Percentiles rank a stretch among this genome's conserved stretches.
These are phyloP conservation scores for Limnephilus lunatus DNA, from an alignment of 2,888 invertebrate genomes.

Conservation along the genomic window DNA sequence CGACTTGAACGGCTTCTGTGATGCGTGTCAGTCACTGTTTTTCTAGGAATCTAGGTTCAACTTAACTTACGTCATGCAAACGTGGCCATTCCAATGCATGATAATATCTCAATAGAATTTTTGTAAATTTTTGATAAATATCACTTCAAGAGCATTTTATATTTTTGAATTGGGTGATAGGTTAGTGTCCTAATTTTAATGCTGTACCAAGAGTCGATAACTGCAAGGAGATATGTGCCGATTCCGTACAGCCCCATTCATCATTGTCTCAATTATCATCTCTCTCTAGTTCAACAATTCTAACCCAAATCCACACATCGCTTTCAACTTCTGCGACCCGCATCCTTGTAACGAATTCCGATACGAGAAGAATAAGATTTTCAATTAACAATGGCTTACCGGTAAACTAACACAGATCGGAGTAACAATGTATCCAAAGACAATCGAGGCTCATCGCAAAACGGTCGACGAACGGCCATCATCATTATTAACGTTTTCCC, in stretches of 20 bases:
- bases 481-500: background rate
- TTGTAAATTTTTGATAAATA: background rate
- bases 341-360: slow-evolving; percentile 2
- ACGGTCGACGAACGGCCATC: slow-evolving; percentile 5
- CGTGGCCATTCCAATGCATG: background rate
- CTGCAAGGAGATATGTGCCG: background rate
- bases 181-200: background rate
- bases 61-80: background rate
- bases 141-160: background rate
- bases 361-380: background rate
- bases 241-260: background rate
- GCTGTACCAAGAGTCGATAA: background rate
- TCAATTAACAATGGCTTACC: slow-evolving; percentile 4
- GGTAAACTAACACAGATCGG: background rate
- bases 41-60: background rate
- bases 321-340: background rate
- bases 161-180: background rate
- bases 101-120: too few species aligned
- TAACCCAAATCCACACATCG: background rate
- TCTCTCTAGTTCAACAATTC: background rate
- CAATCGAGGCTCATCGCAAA: slow-evolving; percentile 11
- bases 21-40: background rate
- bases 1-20: slow-evolving; percentile 6
- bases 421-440: background rate
- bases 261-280: background rate